Evolutionary conservation across 2,797 vertebrate species (phyloP).

Genomic region (Antrozous pallidus): DNA sequence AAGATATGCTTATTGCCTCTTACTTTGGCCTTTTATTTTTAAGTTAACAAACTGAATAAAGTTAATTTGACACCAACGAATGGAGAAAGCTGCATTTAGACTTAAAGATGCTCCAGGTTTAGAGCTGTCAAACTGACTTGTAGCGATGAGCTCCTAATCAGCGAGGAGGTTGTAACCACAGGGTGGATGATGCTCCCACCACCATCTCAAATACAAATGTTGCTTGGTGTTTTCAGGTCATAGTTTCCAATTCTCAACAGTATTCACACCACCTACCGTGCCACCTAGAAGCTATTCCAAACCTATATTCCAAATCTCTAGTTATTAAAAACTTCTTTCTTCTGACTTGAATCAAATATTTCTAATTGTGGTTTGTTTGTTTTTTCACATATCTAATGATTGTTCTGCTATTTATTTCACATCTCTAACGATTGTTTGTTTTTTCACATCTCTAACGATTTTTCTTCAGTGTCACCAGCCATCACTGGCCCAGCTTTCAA

Average conservation of each 20-base stretch:
- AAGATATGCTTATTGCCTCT: not conserved
- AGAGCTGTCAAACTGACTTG: not conserved
- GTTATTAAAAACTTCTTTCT: not conserved
- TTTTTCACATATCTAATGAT: not conserved
- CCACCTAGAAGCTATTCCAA: not conserved
- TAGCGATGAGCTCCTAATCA: not conserved
- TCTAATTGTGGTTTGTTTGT: not conserved
- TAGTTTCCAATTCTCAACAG: not conserved
- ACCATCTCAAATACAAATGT: not conserved
- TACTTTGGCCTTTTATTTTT: not conserved
- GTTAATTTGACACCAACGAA: not conserved
- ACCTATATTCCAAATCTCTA: not conserved
- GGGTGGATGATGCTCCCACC: not conserved
- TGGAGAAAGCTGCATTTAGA: not conserved
- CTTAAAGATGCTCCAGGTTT: not conserved
- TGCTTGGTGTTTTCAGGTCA: not conserved
- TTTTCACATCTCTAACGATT: not conserved
- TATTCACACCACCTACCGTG: not conserved
- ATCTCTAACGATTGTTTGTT: too few species aligned
- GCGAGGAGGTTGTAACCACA: not conserved
- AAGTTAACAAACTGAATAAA: not conserved
- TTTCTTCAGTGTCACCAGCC: not conserved
- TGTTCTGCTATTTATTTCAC: not conserved
- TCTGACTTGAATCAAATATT: not conserved
- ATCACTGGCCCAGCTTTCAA: not conserved